Evolutionary conservation across 1,140 invertebrate genomes (phyloP).

Genomic region (Camponotus floridanus): DNA sequence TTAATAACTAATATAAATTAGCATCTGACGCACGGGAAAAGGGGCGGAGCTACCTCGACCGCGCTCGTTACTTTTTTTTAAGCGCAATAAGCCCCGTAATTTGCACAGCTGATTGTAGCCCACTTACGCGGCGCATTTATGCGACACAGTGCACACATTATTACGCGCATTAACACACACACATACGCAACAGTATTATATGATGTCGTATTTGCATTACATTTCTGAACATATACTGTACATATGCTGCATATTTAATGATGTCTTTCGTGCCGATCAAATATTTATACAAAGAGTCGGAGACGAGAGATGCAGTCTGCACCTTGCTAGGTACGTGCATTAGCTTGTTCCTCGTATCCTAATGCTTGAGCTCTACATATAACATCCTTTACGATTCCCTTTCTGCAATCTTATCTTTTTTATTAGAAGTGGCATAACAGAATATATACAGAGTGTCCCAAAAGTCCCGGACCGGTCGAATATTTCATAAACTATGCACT

Average conservation of each 20-base stretch:
- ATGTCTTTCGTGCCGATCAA: slow-evolving; percentile 51
- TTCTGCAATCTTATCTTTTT: neutral
- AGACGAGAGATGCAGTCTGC: slow-evolving; percentile 18
- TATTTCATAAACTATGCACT: too few relatives aligned
- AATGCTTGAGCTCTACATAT: slow-evolving; percentile 40
- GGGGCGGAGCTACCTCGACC: neutral
- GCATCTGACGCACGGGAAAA: slow-evolving; percentile 11
- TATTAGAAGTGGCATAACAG: neutral
- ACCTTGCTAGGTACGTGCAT: slow-evolving; percentile 21
- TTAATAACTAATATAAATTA: slow-evolving; percentile 43
- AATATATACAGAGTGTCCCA: too few relatives aligned
- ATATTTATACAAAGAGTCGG: slow-evolving; percentile 46
- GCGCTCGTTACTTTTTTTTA: slow-evolving; percentile 46
- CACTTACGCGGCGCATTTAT: slow-evolving; percentile 48
- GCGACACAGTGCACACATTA: slow-evolving; percentile 51
- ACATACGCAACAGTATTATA: slow-evolving; percentile 11
- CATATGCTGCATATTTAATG: slow-evolving; percentile 43
- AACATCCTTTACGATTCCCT: neutral
- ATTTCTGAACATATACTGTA: slow-evolving; percentile 40
- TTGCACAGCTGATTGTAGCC: slow-evolving; percentile 56
- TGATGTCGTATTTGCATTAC: slow-evolving; percentile 29
- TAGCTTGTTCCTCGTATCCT: slow-evolving; percentile 13
- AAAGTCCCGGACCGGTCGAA: too few relatives aligned
- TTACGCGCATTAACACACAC: slow-evolving; percentile 44
- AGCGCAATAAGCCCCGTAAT: slow-evolving; percentile 53